These are phyloP conservation scores for Actinernus sp. DNA, from an alignment of 92 coral and sea anemone species.

Conservation along the genomic window DNA sequence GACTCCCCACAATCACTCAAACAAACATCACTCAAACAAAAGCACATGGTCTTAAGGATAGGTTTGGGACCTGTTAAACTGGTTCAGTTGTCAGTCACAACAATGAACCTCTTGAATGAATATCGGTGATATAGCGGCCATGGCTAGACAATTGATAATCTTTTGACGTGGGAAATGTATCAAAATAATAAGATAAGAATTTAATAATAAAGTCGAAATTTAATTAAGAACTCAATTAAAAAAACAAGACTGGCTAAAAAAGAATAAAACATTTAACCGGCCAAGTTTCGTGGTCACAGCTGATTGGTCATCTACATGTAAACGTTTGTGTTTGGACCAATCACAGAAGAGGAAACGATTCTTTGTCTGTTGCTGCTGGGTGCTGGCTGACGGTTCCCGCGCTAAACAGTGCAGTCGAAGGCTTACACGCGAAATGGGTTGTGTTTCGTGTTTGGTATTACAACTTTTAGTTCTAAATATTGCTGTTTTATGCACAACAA, in stretches of 20 bases:
- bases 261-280: not conserved
- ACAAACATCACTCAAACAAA: no score
- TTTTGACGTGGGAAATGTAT: not conserved
- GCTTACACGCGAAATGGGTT: not conserved
- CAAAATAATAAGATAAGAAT: not conserved
- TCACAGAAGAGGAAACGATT: not conserved
- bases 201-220: not conserved
- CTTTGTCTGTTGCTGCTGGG: not conserved
- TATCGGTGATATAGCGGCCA: no score
- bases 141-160: not conserved
- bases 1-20: no score
- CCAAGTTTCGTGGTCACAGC: slow-evolving; percentile 14
- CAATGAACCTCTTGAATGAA: no score
- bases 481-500: not conserved
- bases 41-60: no score
- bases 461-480: not conserved
- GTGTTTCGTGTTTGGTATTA: not conserved
- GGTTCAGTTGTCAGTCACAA: no score
- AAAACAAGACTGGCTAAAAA: not conserved
- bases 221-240: not conserved
- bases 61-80: no score
- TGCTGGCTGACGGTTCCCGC: slow-evolving; percentile 16
- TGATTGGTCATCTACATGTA: slow-evolving; percentile 12
- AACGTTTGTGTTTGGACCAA: slow-evolving; percentile 1
- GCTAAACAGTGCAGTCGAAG: not conserved